Conservation (phyloP, 2,113 vertebrate genomes). For the Papio anubis region DNA sequence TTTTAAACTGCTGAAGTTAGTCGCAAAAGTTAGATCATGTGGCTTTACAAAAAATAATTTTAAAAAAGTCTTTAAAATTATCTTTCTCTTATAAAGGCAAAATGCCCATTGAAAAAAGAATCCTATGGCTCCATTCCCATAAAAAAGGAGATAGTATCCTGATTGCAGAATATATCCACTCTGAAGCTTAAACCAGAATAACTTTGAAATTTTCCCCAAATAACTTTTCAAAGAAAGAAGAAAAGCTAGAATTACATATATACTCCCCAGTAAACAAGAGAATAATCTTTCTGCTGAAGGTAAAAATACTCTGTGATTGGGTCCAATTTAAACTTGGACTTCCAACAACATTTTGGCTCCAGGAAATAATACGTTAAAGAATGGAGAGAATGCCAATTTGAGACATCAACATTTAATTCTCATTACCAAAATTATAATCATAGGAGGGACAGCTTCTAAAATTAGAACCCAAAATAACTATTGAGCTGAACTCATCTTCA, state of each 20-base stretch:
- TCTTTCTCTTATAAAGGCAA: conserved; percentile 59
- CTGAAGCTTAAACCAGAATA: conserved; percentile 60
- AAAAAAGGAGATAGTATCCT: conserved; percentile 45
- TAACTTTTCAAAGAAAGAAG: conserved; percentile 75
- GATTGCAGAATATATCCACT: conserved; percentile 70
- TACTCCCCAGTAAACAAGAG: conserved; percentile 69
- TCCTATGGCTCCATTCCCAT: conserved; percentile 43
- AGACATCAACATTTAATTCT: conserved; percentile 75
- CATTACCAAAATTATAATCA: conserved; percentile 81
- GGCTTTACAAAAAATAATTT: background rate
- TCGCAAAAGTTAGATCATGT: background rate
- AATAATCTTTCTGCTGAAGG: conserved; percentile 74
- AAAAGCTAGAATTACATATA: conserved; percentile 64
- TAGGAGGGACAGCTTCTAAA: conserved; percentile 61
- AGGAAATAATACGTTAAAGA: conserved; percentile 76
- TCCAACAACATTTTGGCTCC: conserved; percentile 75
- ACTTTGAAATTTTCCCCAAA: conserved; percentile 75
- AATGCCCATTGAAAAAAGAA: conserved; percentile 65
- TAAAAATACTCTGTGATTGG: conserved; percentile 78
- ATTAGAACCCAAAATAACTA: conserved; percentile 68
- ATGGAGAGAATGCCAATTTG: conserved; percentile 72
- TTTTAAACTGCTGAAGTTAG: background rate
- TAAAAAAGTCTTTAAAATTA: background rate
- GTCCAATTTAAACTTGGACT: conserved; percentile 78
- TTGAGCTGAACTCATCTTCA: conserved; percentile 68